Base-by-base conservation (phyloP, 2,888 invertebrate species). In the Trachelus troglodyta region DNA sequence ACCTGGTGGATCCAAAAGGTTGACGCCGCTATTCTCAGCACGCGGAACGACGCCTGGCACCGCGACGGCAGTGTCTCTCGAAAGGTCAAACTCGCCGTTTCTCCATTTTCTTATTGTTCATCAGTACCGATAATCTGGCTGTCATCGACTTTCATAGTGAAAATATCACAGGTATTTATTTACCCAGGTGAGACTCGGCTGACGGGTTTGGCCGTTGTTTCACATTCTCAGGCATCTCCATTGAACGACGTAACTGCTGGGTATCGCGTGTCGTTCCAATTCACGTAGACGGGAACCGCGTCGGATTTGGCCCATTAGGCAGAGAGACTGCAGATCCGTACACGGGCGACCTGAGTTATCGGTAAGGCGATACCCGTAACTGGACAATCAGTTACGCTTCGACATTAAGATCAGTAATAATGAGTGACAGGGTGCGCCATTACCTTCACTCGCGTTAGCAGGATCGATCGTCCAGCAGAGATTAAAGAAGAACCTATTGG, bases 301-400 rank as follows among this genome's bases (percentile, higher is more conserved):
- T 76, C 78, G 77, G 85, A 85, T 83, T 71, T 81, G 82, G 80
- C 78, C 82, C 84, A 84, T 86, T 85, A 83, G 79, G 15, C 73
- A 79, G 4, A 40, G 15, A 40, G 40, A 15, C 15, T 15, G 40
- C 15, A 40, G 40, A 40, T 40, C 15, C 6, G 40, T 15, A 15
- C 76, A 75, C 15, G 76, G 73, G 34, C 76, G 31, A 71, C 33
- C 81, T 75, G 80, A 83, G 85, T 83, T 83, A 85, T 83, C 79
- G 80, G 86, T 85, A 85, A 86, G 86, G 69, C 83, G 85, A 88
- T 85, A 87, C 74, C 80, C 81, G 80, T 71, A 84, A 84, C 83
- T 81, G 82, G 79, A 83, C 87, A 87, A 90, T 90, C 87, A 87
- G 90, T 89, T 86, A 89, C 90, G 89, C 90, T 81, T 87, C 83